These are phyloP conservation scores for Seriola dumerili DNA, from an alignment of 2,113 vertebrate genomes.

Conservation along the genomic window DNA sequence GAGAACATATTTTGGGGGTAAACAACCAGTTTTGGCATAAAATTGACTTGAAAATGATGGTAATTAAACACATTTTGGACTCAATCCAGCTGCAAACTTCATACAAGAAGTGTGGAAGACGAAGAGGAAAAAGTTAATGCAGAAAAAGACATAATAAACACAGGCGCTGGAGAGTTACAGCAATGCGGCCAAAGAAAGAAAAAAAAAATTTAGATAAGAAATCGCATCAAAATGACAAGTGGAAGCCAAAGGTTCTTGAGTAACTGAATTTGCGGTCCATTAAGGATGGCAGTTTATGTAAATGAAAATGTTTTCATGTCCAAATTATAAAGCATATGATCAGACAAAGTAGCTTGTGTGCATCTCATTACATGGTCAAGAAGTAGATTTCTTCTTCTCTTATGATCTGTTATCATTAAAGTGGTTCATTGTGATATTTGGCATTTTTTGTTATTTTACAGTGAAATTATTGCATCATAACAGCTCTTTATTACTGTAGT, in stretches of 20 bases:
- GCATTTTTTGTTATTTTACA: background rate
- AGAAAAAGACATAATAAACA: slow-evolving; percentile 16
- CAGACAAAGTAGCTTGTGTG: slow-evolving; percentile 22
- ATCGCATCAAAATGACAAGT: slow-evolving; percentile 36
- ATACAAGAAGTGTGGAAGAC: background rate
- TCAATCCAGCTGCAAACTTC: slow-evolving; percentile 33
- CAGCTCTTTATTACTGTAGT: background rate
- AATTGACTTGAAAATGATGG: background rate
- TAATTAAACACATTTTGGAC: slow-evolving; percentile 25
- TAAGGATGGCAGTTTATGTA: slow-evolving; percentile 53
- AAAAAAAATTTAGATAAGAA: slow-evolving; percentile 43
- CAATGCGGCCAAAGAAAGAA: background rate
- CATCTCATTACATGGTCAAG: slow-evolving; percentile 35
- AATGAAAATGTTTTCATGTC: slow-evolving; percentile 40
- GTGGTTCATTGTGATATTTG: background rate
- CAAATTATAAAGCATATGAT: slow-evolving; percentile 43
- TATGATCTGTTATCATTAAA: background rate
- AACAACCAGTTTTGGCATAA: background rate
- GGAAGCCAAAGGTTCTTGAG: slow-evolving; percentile 45
- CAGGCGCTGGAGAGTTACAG: background rate
- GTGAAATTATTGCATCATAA: background rate
- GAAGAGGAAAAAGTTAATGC: background rate
- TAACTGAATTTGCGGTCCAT: slow-evolving; percentile 63
- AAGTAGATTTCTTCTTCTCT: background rate
- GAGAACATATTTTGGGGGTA: background rate